Percentiles rank a stretch among this genome's conserved stretches.
phyloP scores from a whole-genome alignment of 2,888 invertebrate genomes.

The Myopa tessellatipennis region DNA sequence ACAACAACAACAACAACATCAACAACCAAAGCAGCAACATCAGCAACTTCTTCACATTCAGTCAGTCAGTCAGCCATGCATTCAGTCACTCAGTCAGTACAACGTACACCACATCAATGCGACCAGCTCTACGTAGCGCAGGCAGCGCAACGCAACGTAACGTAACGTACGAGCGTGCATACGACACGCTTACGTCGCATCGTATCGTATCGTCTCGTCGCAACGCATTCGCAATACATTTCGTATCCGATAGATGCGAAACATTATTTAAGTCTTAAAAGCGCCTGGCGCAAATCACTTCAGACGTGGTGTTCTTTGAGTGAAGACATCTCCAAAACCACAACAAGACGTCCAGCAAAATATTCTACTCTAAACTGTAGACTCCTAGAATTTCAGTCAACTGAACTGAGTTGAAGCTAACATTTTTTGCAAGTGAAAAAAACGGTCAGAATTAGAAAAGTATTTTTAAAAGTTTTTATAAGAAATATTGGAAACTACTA shows the following conservation, averaged over 20 bases:
- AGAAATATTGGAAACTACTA: too few relatives aligned
- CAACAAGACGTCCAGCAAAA: not conserved
- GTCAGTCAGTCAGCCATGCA: not conserved
- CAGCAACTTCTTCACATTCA: slow-evolving; percentile 32
- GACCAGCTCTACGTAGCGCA: slow-evolving; percentile 22
- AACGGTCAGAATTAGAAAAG: too few relatives aligned
- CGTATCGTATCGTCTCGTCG: slow-evolving; percentile 41
- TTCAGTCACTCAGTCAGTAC: slow-evolving; percentile 46
- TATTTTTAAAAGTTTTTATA: too few relatives aligned
- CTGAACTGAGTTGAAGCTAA: too few relatives aligned
- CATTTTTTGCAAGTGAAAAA: too few relatives aligned
- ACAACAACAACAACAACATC: slow-evolving; percentile 35
- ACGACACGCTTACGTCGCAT: slow-evolving; percentile 42
- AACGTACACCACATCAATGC: slow-evolving; percentile 21
- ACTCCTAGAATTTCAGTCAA: too few relatives aligned
- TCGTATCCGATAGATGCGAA: slow-evolving; percentile 57
- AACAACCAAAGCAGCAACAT: slow-evolving; percentile 28
- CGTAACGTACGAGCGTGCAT: slow-evolving; percentile 45
- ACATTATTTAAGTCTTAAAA: slow-evolving; percentile 69
- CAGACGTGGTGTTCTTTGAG: slow-evolving; percentile 68
- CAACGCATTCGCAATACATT: slow-evolving; percentile 52
- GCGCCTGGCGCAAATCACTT: slow-evolving; percentile 68
- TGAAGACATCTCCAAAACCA: slow-evolving; percentile 57
- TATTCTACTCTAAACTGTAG: too few relatives aligned
- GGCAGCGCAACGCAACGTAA: slow-evolving; percentile 53